These are phyloP conservation scores for Syrmaticus mikado DNA, from an alignment of 2,113 vertebrate species.

Conservation along the genomic window DNA sequence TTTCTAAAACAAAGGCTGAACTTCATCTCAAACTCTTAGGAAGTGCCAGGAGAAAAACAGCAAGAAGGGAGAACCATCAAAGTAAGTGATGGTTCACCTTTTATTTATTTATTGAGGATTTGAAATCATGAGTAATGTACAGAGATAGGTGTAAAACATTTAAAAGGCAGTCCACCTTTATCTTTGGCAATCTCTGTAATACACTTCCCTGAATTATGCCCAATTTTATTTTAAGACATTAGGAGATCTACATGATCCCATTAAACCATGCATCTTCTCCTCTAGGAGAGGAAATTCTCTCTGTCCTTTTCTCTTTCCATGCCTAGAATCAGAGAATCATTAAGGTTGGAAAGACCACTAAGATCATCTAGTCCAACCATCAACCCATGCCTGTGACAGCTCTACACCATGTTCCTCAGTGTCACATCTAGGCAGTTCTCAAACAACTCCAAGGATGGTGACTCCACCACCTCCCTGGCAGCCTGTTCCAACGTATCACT, in stretches of 20 bases:
- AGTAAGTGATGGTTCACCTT: not conserved
- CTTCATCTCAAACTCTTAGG: not conserved
- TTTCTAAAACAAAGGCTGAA: slow-evolving; percentile 11
- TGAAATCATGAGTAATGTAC: not conserved
- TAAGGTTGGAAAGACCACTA: no score
- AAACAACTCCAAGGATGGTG: no score
- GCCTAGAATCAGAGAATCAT: not conserved
- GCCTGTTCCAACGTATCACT: no score
- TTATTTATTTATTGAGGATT: not conserved
- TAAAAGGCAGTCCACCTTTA: not conserved
- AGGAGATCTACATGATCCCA: not conserved
- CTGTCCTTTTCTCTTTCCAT: not conserved
- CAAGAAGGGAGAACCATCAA: not conserved
- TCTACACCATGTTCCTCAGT: no score
- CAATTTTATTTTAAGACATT: not conserved
- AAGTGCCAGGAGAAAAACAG: not conserved
- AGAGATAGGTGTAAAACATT: not conserved
- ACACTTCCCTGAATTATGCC: not conserved
- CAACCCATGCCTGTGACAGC: no score
- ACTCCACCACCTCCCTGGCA: no score
- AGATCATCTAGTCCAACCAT: no score
- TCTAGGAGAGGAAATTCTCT: not conserved
- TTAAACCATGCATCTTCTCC: not conserved
- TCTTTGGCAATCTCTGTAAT: not conserved
- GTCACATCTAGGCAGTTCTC: no score